Evolutionary conservation across 2,113 vertebrate species (phyloP).

Genomic region (Reinhardtius hippoglossoides): DNA sequence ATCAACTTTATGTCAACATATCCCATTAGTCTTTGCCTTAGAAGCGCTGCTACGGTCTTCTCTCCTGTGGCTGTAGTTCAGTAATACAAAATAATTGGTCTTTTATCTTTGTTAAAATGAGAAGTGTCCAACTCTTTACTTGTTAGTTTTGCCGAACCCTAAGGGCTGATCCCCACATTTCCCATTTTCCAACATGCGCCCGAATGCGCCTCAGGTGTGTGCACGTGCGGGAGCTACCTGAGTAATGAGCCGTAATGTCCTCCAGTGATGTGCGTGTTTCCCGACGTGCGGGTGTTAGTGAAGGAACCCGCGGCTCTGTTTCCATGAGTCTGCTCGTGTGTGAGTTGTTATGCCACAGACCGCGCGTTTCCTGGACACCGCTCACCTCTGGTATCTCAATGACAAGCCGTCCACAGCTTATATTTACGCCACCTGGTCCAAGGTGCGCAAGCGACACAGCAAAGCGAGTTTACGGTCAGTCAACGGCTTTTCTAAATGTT

Average conservation of each 20-base stretch:
- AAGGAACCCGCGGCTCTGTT: background rate
- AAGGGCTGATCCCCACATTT: background rate
- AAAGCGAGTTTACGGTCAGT: slow-evolving; percentile 19
- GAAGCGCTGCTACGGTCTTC: background rate
- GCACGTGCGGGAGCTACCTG: slow-evolving; percentile 1
- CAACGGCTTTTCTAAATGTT: slow-evolving; percentile 16
- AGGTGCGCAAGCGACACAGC: slow-evolving; percentile 19
- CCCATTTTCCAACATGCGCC: background rate
- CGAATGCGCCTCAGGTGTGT: slow-evolving; percentile 31
- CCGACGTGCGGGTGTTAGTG: background rate
- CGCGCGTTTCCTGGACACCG: slow-evolving; percentile 13
- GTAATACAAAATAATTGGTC: too few relatives aligned
- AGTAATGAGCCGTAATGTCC: background rate
- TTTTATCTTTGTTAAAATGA: too few relatives aligned
- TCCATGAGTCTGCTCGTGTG: slow-evolving; percentile 4
- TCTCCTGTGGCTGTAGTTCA: background rate
- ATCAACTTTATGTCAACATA: background rate
- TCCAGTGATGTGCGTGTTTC: accelerated
- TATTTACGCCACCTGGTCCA: slow-evolving; percentile 60
- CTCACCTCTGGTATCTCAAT: slow-evolving; percentile 32
- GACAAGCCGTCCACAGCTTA: slow-evolving; percentile 33
- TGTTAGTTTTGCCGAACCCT: too few relatives aligned
- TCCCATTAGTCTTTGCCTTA: background rate
- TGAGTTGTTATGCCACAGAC: slow-evolving; percentile 50
- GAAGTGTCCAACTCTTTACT: too few relatives aligned